Percentiles rank a stretch among this genome's conserved stretches.
Evolutionary conservation across 2,113 vertebrate genomes (phyloP).

Genomic region (Mellivora capensis): DNA sequence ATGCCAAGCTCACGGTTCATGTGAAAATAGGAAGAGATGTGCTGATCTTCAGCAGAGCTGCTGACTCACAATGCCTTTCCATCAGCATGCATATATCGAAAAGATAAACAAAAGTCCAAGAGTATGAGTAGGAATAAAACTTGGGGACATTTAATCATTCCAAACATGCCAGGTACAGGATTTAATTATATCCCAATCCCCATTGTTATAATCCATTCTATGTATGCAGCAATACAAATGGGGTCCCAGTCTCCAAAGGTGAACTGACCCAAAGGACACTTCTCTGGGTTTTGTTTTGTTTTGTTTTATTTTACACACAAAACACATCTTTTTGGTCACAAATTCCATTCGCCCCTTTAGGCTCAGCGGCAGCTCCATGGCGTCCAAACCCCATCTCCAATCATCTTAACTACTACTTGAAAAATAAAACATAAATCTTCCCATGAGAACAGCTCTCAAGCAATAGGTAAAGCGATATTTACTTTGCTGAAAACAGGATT

Average conservation of each 20-base stretch:
- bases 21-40: neutral
- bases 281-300: neutral
- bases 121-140: conserved; percentile 19
- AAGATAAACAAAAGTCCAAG: neutral
- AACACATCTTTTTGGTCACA: neutral
- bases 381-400: neutral
- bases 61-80: neutral
- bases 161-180: neutral
- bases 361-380: neutral
- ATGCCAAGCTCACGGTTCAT: neutral
- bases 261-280: neutral
- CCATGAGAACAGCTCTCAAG: conserved; percentile 6
- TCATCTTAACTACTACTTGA: conserved; percentile 18
- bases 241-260: neutral
- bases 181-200: conserved; percentile 7
- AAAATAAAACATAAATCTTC: conserved; percentile 39
- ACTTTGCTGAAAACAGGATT: conserved; percentile 19
- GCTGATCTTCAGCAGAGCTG: neutral
- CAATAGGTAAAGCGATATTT: conserved; percentile 44
- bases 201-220: neutral
- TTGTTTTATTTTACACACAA: neutral
- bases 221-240: neutral
- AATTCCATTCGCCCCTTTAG: neutral
- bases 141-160: neutral
- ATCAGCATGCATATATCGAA: neutral